Evolutionary conservation across 2,888 invertebrate species (phyloP), one percentile per base, ranked within the genome.

Genomic region (Zelleria hepariella): DNA sequence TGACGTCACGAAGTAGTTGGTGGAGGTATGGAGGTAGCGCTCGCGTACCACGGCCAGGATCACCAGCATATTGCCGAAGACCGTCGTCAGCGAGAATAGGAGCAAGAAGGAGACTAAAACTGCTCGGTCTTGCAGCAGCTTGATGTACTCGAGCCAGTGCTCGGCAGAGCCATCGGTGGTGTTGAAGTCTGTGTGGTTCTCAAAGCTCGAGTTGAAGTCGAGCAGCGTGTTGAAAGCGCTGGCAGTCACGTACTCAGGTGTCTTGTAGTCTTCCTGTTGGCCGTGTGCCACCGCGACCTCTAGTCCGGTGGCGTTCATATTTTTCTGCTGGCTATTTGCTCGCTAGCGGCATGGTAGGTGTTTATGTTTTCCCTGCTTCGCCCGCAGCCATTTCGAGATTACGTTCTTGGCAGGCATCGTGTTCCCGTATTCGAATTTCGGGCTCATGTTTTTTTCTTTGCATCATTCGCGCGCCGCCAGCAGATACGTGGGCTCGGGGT

Each of bases 1-100:
- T 15, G 98, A 98, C 8, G 98, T 98, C 63, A 99, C 97, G 79
- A 99, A 97, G 77, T 98, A 99, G 82, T 98, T 98, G 6, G 99
- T 99, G 7, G 98, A 97, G 8, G 98, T 98, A 77, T 98, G 96
- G 5, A 99, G 91, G 73, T 98, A 98, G 21, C 97, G 91, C 77
- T 98, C 98, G 21, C 97, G 91, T 32, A 95, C 92, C 7, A 99
- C 98, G 0, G 98, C 98, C 57, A 96, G 86, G 62, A 99, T 98
- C 15, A 99, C 98, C 58, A 99, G 90, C 74, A 94, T 93, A 81
- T 99, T 99, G 60, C 99, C 99, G 72, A 98, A 95, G 0, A 99
- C 96, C 0, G 98, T 98, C 7, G 96, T 94, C 61, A 98, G 89
- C 0, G 97, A 98, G 81, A 98, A 97, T 15, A 95, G 86, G 20